Percentiles rank a stretch among this genome's conserved stretches.
Conservation (phyloP, 2,797 vertebrate species). For the Neosilurus hyrtlii region DNA sequence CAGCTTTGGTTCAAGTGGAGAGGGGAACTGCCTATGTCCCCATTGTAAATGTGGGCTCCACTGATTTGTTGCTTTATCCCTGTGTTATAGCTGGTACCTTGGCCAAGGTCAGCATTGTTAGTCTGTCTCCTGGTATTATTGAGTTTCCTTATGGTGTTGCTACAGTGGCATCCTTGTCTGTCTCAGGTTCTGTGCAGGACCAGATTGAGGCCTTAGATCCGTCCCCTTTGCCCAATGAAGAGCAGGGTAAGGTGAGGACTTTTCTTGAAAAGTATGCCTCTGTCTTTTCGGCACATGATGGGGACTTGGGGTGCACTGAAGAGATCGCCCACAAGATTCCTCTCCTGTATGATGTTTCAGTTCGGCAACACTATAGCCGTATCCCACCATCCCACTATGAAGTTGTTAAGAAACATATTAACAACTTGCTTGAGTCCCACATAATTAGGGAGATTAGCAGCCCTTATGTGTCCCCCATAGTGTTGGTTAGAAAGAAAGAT, state of each 20-base stretch:
- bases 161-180: fast-evolving
- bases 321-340: neutral
- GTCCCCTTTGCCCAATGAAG: fast-evolving
- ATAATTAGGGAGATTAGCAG: neutral
- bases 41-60: constrained; percentile 9
- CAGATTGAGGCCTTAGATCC: neutral
- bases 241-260: neutral
- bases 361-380: neutral
- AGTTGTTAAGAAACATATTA: neutral
- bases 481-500: neutral
- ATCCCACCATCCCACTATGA: neutral
- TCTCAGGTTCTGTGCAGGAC: too few relatives aligned
- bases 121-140: too few relatives aligned
- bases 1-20: constrained; percentile 3
- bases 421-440: neutral
- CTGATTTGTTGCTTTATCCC: neutral
- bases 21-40: constrained; percentile 29
- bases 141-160: neutral
- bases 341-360: neutral
- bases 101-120: neutral
- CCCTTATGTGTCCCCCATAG: too few relatives aligned
- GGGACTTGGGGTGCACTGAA: neutral
- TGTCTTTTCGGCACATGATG: neutral
- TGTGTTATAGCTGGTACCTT: neutral
- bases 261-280: neutral